Evolutionary conservation across 2,113 vertebrate genomes (phyloP).

Genomic region (Lepidothrix coronata): DNA sequence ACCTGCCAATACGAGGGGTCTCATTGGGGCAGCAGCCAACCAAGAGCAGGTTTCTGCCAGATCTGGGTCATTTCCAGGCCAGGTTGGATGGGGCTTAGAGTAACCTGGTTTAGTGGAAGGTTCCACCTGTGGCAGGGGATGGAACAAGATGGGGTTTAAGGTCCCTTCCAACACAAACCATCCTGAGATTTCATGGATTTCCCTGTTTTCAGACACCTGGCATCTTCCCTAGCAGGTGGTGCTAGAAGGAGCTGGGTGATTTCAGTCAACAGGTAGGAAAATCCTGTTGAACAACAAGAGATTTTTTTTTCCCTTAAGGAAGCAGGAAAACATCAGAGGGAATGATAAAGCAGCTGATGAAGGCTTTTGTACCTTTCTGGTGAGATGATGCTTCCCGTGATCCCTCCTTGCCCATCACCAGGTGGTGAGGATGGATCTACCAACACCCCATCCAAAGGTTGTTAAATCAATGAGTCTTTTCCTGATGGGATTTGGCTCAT

Average conservation of each 20-base stretch:
- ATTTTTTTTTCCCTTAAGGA: not conserved
- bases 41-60: not conserved
- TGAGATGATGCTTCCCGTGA: rapidly evolving
- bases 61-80: not conserved
- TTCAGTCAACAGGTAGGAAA: not conserved
- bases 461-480: not conserved
- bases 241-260: not conserved
- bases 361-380: not conserved
- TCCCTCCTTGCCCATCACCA: not conserved
- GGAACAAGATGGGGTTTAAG: not conserved
- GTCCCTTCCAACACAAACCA: not conserved
- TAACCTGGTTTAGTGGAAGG: rapidly evolving
- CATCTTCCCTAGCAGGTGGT: rapidly evolving
- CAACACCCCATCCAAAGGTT: not conserved
- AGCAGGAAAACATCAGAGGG: not conserved
- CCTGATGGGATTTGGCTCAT: not conserved
- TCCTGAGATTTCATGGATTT: not conserved
- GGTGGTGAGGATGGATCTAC: not conserved
- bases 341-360: not conserved
- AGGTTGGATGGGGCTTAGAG: not conserved
- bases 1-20: rapidly evolving
- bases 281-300: not conserved
- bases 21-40: not conserved
- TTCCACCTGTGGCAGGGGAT: too few relatives aligned
- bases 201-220: rapidly evolving